Conservation (phyloP, 1,140 invertebrate genomes). For the Brachionus paranguensis region DNA sequence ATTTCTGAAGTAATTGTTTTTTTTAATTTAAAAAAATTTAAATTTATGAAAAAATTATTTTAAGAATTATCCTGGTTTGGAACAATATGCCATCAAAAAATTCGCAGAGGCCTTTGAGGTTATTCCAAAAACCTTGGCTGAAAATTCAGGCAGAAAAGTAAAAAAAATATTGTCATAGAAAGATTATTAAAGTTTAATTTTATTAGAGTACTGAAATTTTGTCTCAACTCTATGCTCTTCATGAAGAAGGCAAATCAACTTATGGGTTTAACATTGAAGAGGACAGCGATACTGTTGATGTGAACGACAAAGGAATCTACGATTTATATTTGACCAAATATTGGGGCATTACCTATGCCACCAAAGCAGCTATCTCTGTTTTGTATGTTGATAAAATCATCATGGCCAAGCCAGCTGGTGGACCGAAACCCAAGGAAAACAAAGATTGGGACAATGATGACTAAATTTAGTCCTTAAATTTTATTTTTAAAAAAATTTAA, state of each 20-base stretch:
- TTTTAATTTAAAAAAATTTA: background rate
- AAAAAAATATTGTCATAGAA: conserved; percentile 43
- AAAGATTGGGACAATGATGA: conserved; percentile 39
- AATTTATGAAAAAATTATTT: background rate
- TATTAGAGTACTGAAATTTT: conserved; percentile 66
- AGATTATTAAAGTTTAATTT: background rate
- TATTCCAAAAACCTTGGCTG: conserved; percentile 83
- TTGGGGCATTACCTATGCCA: conserved; percentile 91
- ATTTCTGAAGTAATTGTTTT: background rate
- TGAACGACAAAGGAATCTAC: conserved; percentile 21
- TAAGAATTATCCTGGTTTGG: conserved; percentile 76
- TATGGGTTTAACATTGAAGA: conserved; percentile 82
- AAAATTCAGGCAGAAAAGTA: conserved; percentile 79
- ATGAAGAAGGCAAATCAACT: conserved; percentile 77
- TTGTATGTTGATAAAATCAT: conserved; percentile 94
- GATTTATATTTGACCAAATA: conserved; percentile 74
- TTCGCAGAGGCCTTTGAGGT: conserved; percentile 83
- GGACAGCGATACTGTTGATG: conserved; percentile 64
- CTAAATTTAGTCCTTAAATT: background rate
- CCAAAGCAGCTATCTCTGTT: conserved; percentile 82
- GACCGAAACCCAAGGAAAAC: conserved; percentile 65
- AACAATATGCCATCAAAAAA: conserved; percentile 92
- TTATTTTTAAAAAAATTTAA: background rate
- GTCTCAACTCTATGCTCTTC: conserved; percentile 82
- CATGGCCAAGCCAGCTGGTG: conserved; percentile 92